Evolutionary conservation across 2,797 vertebrate species (phyloP).

Genomic region (Clarias pachynema): DNA sequence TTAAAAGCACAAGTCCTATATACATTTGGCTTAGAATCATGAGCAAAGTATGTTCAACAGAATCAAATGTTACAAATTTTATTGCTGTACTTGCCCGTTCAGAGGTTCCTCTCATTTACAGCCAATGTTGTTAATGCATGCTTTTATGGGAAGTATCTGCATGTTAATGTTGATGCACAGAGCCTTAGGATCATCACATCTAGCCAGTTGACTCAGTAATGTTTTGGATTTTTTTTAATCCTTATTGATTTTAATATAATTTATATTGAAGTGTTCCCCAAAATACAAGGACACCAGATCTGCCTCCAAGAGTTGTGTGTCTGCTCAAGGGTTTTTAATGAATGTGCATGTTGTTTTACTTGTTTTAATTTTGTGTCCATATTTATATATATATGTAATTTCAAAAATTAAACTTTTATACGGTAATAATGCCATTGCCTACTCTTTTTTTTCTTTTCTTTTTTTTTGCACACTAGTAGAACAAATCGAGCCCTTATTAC

Average conservation of each 20-base stretch:
- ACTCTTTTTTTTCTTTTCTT: neutral
- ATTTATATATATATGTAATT: slow-evolving; percentile 75
- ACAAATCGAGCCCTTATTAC: too few relatives aligned
- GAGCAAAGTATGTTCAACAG: slow-evolving; percentile 23
- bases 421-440: slow-evolving; percentile 25
- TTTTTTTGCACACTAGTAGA: too few relatives aligned
- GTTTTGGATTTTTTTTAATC: slow-evolving; percentile 51
- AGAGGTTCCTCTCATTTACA: slow-evolving; percentile 2
- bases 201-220: slow-evolving; percentile 46
- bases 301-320: slow-evolving; percentile 55
- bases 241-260: slow-evolving; percentile 56
- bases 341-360: slow-evolving; percentile 52
- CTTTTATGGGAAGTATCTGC: slow-evolving; percentile 48
- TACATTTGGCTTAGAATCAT: slow-evolving; percentile 1
- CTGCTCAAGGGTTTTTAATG: slow-evolving; percentile 62
- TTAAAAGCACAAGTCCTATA: neutral
- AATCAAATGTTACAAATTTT: slow-evolving; percentile 16
- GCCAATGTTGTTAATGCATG: slow-evolving; percentile 48
- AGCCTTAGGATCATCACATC: slow-evolving; percentile 3
- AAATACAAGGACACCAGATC: slow-evolving; percentile 61
- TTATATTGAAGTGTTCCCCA: slow-evolving; percentile 52
- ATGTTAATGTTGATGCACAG: slow-evolving; percentile 30
- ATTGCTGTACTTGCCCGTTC: neutral
- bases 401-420: slow-evolving; percentile 76
- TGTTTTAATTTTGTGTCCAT: slow-evolving; percentile 60